Conservation (phyloP, 2,888 invertebrate species). For the Pediacus dermestoides region DNA sequence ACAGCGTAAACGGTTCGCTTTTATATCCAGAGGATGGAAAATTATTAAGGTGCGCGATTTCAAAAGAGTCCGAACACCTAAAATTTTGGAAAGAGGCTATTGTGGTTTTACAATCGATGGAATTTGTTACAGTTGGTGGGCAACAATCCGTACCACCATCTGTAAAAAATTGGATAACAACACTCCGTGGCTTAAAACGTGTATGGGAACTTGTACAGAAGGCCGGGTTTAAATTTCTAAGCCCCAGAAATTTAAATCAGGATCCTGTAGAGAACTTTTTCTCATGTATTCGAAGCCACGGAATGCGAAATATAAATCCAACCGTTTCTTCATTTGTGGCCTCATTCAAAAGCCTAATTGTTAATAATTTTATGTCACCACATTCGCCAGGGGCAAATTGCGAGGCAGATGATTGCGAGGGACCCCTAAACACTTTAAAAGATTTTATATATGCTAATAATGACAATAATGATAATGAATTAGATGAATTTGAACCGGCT, state of each 20-base stretch:
- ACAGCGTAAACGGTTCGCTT: slow-evolving; percentile 17
- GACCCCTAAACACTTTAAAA: too few relatives aligned
- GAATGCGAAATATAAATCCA: slow-evolving; percentile 1
- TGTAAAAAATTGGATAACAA: not conserved
- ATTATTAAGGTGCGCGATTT: slow-evolving; percentile 9
- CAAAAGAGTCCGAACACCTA: slow-evolving; percentile 1
- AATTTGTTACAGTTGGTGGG: slow-evolving; percentile 5
- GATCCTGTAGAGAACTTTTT: slow-evolving; percentile 1
- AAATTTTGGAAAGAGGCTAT: slow-evolving; percentile 13
- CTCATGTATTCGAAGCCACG: slow-evolving; percentile 2
- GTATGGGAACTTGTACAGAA: not conserved
- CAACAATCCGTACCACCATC: slow-evolving; percentile 4
- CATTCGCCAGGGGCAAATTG: too few relatives aligned
- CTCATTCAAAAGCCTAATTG: not conserved
- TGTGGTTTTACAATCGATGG: slow-evolving; percentile 7
- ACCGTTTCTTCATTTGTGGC: not conserved
- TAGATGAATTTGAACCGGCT: too few relatives aligned
- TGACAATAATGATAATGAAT: too few relatives aligned
- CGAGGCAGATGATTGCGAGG: too few relatives aligned
- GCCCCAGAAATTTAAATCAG: slow-evolving; percentile 2
- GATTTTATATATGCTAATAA: too few relatives aligned
- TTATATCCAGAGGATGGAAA: slow-evolving; percentile 11
- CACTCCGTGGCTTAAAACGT: slow-evolving; percentile 1
- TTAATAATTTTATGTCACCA: slow-evolving; percentile 1
- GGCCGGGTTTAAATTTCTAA: too few relatives aligned